Evolutionary conservation across 2,113 vertebrate genomes (phyloP).

Genomic region (Prionailurus bengalensis): DNA sequence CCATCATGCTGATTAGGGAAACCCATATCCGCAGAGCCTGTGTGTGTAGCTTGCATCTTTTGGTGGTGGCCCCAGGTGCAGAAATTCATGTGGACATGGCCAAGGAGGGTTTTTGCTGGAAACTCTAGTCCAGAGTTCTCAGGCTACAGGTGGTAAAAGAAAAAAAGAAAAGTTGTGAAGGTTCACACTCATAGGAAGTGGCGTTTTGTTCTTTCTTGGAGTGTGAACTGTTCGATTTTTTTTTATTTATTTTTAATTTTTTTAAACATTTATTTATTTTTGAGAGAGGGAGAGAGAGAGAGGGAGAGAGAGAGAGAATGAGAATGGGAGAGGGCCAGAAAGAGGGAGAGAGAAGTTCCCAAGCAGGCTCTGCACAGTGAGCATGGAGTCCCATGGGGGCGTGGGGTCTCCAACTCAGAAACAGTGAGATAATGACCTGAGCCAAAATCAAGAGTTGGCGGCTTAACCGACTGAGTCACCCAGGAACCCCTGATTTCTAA

Average conservation of each 20-base stretch:
- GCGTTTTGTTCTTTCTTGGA: not conserved
- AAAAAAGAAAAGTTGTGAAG: not conserved
- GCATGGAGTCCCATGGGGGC: no score
- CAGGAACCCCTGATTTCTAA: not conserved
- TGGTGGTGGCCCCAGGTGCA: not conserved
- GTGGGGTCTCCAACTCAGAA: no score
- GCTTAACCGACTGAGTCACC: no score
- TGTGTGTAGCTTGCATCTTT: not conserved
- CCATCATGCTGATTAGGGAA: not conserved
- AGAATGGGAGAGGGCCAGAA: no score
- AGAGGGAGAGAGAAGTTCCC: no score
- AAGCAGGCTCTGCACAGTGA: no score
- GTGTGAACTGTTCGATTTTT: not conserved
- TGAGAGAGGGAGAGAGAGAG: no score
- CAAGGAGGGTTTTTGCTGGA: not conserved
- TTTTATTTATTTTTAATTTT: no score
- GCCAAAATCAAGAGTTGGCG: no score
- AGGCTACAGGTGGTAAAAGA: not conserved
- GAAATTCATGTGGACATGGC: rapidly evolving
- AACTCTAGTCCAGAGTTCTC: not conserved
- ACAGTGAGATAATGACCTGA: no score
- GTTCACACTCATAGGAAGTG: not conserved
- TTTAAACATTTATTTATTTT: no score
- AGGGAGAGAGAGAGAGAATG: no score
- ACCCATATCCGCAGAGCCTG: rapidly evolving